Percentiles rank a stretch among this genome's conserved stretches.
These are phyloP conservation scores for Arenicola marina DNA, from an alignment of 2,888 invertebrate species.

Conservation along the genomic window DNA sequence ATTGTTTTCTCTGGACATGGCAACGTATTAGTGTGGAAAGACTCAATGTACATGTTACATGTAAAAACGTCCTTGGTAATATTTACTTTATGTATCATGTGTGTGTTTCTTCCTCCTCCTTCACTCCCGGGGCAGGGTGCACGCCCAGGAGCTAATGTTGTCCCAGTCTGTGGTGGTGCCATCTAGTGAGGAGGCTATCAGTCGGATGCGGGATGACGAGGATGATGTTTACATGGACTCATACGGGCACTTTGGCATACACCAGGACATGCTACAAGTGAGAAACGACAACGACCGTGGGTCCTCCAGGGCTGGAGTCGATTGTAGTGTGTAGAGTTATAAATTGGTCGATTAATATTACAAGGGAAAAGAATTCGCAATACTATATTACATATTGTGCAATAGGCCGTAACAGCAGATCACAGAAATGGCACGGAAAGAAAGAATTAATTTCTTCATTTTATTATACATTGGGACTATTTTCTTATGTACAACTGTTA, in stretches of 20 bases:
- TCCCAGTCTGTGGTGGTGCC: conserved; percentile 26
- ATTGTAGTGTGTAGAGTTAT: too few species aligned
- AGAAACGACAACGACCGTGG: too few species aligned
- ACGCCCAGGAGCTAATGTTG: conserved; percentile 21
- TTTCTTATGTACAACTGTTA: too few species aligned
- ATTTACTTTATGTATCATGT: not conserved
- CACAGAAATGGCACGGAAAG: too few species aligned
- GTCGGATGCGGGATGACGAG: conserved; percentile 56
- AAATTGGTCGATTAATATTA: too few species aligned
- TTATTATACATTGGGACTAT: too few species aligned
- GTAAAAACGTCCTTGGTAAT: not conserved
- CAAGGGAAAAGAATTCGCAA: too few species aligned
- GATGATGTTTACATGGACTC: conserved; percentile 72
- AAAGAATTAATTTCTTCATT: too few species aligned
- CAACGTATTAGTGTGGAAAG: too few species aligned
- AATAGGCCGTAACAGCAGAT: too few species aligned
- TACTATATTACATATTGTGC: not conserved
- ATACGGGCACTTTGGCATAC: conserved; percentile 89
- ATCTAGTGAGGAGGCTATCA: conserved; percentile 27
- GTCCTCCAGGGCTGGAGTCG: too few species aligned
- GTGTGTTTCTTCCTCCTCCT: not conserved
- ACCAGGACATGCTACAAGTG: conserved; percentile 86
- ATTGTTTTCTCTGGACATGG: too few species aligned
- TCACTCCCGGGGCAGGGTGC: conserved; percentile 4
- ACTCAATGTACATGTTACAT: not conserved